Evolutionary conservation across 2,888 invertebrate genomes (phyloP).

Genomic region (Brachylomia viminalis): DNA sequence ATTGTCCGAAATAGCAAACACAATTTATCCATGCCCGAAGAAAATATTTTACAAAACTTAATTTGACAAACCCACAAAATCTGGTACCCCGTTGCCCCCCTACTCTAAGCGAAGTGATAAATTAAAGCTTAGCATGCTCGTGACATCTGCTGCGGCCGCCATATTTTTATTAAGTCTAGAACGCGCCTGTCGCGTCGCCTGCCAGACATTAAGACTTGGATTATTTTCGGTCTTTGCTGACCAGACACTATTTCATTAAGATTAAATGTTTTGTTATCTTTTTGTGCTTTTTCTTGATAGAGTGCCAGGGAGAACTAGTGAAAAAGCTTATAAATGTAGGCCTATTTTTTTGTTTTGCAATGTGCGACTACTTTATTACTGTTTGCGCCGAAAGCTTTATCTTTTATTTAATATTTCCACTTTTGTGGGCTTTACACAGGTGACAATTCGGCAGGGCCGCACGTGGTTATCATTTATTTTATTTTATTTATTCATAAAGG

Average conservation of each 20-base stretch:
- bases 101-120: conserved; percentile 68
- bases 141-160: conserved; percentile 67
- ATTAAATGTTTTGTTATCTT: conserved; percentile 51
- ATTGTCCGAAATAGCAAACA: background rate
- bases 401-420: no score
- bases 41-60: background rate
- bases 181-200: conserved; percentile 35
- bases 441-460: no score
- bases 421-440: no score
- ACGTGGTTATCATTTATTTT: no score
- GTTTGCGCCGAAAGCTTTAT: no score
- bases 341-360: background rate
- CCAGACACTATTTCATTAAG: conserved; percentile 53
- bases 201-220: conserved; percentile 60
- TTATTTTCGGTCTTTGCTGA: conserved; percentile 56
- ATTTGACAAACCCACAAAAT: conserved; percentile 28
- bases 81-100: conserved; percentile 25
- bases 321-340: background rate
- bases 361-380: background rate
- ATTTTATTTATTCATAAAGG: no score
- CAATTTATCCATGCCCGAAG: background rate
- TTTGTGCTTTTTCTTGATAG: conserved; percentile 24
- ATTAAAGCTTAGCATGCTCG: conserved; percentile 72
- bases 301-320: conserved; percentile 19
- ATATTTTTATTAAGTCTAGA: conserved; percentile 68